Base-by-base conservation (phyloP, 2,888 invertebrate species). In the Ophonus ardosiacus region DNA sequence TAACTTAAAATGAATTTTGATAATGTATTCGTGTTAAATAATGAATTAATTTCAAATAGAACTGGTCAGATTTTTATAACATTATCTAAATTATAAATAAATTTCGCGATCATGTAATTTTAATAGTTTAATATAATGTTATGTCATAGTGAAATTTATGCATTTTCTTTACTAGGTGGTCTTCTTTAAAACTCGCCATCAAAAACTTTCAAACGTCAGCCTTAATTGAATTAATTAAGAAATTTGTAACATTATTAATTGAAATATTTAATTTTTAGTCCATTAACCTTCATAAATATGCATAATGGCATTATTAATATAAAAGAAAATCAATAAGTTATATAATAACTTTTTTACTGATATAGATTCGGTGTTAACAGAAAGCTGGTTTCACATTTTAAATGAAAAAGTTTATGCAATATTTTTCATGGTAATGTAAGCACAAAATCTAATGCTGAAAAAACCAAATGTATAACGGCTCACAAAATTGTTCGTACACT, bases 191-290 rank as follows among this genome's bases (percentile, higher is more conserved):
- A 31, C 38, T 68, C 38, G 68, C 38, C 38, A 68, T 38, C 31
- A 38, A 68, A 21, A 68, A 68, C 68, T 68, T 68, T 68, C 68
- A 31, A 68, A 68, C 68, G 68, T 68, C 68, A 68, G 13, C 1
- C 38, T 31, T 68, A 68, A 68, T 68, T 68, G 68, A 68, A 68
- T 68, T 68, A 63, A 68, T 68, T 68, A 68, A 68, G 10, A 68
- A 68, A 68, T 68, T 68, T 68, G 38, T 68, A 38, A 68, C 68
- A 68, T 38, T 15, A 57, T 57, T 59, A 21, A 63, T 18, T 18
- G 24, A 24, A 21, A 63, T 63, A 24, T 63, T 63, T 63, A 18
- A 63, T 63, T 63, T 63, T 21, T 63, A 10, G 13, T 63, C 21
- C 7, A 63, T 21, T 18, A 21, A 63, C 63, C 7, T 21, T 61